Percentiles rank a stretch among this genome's conserved stretches.
phyloP scores from a whole-genome alignment of 2,113 vertebrate genomes.

The Plotosus lineatus region DNA sequence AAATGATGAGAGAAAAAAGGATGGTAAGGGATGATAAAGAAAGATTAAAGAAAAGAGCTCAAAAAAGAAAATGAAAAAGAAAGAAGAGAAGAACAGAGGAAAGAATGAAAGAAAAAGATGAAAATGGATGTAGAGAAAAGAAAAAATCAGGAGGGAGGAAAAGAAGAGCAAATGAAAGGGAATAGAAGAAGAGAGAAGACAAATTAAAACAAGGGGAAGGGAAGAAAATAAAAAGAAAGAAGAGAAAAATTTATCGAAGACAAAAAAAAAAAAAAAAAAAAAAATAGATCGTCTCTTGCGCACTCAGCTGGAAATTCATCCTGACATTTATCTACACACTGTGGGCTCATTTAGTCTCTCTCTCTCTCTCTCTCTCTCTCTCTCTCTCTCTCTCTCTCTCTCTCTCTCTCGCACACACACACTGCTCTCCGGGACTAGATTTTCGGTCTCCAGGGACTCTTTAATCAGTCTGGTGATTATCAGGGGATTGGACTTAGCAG shows the following conservation, averaged over 20 bases:
- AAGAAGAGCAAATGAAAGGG: too few species aligned
- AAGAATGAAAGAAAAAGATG: background rate
- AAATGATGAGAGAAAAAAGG: background rate
- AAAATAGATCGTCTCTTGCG: background rate
- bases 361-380: background rate
- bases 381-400: slow-evolving; percentile 3
- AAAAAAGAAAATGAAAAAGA: background rate
- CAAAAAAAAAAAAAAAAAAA: background rate
- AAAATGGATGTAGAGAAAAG: slow-evolving; percentile 17
- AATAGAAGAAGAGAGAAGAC: background rate
- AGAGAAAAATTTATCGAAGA: background rate
- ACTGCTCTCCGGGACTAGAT: slow-evolving; percentile 21
- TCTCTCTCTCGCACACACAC: background rate
- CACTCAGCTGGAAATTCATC: slow-evolving; percentile 12
- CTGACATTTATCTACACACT: slow-evolving; percentile 28
- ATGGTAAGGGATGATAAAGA: background rate
- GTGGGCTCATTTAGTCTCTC: slow-evolving; percentile 13
- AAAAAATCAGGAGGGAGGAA: background rate
- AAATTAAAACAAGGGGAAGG: too few species aligned
- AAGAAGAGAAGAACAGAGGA: background rate
- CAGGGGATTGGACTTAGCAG: slow-evolving; percentile 12
- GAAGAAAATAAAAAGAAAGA: background rate
- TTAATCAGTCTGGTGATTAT: slow-evolving; percentile 38
- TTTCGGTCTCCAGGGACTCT: slow-evolving; percentile 6
- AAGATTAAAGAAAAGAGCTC: background rate